Percentiles rank a stretch among this genome's conserved stretches.
phyloP scores from a whole-genome alignment of 1,140 invertebrate species.

The Lordiphosa clarofinis region DNA sequence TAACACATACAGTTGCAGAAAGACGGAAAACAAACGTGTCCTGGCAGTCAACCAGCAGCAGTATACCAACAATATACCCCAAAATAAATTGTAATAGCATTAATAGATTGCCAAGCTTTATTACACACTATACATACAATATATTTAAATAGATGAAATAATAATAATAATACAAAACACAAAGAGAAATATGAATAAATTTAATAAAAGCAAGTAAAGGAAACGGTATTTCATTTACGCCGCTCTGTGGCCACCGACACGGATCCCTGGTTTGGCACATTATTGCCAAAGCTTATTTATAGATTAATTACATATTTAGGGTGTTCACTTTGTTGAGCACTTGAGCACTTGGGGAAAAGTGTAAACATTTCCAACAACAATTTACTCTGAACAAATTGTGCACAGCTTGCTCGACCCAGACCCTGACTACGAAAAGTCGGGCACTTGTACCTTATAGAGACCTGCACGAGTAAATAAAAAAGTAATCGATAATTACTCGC shows the following conservation, averaged over 20 bases:
- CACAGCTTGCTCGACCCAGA: no score
- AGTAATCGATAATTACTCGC: no score
- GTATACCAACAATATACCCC: conserved; percentile 46
- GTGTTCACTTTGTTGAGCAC: no score
- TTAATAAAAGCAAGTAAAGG: conserved; percentile 47
- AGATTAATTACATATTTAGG: no score
- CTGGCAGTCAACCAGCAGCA: conserved; percentile 26
- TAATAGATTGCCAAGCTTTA: conserved; percentile 78
- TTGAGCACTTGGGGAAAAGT: no score
- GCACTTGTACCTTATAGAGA: no score
- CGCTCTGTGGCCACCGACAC: background rate
- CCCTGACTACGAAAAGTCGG: no score
- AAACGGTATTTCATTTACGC: background rate
- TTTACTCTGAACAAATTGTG: no score
- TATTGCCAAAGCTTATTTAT: no score
- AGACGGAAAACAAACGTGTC: conserved; percentile 31
- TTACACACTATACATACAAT: conserved; percentile 63
- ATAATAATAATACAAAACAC: conserved; percentile 58
- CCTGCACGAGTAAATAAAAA: no score
- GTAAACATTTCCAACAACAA: no score
- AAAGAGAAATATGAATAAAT: conserved; percentile 69
- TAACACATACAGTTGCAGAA: conserved; percentile 31
- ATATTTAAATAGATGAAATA: conserved; percentile 49
- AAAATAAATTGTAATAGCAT: conserved; percentile 64
- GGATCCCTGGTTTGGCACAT: no score